Evolutionary conservation across 1,140 invertebrate species (phyloP), one percentile per base, ranked within the genome.

Genomic region (Eciton burchellii): DNA sequence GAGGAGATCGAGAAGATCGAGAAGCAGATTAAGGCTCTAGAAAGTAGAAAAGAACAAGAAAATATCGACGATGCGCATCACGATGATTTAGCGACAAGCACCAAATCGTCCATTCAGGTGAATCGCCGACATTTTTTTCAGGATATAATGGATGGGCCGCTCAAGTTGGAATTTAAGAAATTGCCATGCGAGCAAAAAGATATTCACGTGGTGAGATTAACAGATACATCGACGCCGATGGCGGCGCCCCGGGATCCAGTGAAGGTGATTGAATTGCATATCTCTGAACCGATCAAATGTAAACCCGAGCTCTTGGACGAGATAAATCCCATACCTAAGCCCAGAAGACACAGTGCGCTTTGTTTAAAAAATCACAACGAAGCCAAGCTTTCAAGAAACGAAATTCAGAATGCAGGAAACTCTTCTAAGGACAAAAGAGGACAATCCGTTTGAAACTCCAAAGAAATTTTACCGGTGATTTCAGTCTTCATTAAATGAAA

Each of bases 1-100:
- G 93, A 93, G 0, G 91, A 93, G 49, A 93, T 93, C 8, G 91
- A 93, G 49, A 93, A 93, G 29, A 92, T 93, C n/a, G 92, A 93
- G 35, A 90, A 70, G n/a, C 92, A 93, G 35, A 92, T 93, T 47
- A 90, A 93, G 57, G 86, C 88, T 21, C 60, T 93, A 0, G 91
- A 92, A 26, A 84, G 88, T 3, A 91, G 84, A 41, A 76, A 47
- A 1, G 83, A 89, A 26, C 71, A 85, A 24, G 65, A 84, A 1
- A 41, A 52, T 4, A 70, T 35, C 3, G 62, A 54, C n/a, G 66
- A 79, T 1, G 49, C 43, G 68, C 29, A 11, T 11, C 3, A 49
- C 0, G 70, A 77, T 3, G 70, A 62, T 6, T 2, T 49, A 79
- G 70, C 8, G 57, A 81, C 45, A 0, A 72, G 21, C n/a, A 81